phyloP scores from a whole-genome alignment of 2,888 invertebrate species.

The Pocota personata region DNA sequence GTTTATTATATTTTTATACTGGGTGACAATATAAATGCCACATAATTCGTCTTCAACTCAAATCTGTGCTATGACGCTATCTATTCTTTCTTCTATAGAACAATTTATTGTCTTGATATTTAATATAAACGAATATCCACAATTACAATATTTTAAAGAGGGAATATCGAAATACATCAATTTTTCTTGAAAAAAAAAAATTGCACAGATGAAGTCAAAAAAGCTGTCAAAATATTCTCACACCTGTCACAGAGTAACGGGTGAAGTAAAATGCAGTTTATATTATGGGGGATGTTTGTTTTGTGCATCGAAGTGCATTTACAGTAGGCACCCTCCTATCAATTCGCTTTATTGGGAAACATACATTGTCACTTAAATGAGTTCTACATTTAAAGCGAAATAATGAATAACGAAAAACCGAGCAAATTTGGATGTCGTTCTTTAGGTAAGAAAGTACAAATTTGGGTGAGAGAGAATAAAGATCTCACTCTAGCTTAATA shows the following conservation, averaged over 20 bases:
- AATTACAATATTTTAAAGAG: not conserved
- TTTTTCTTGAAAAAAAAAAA: slow-evolving; percentile 38
- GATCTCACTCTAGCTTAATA: no score
- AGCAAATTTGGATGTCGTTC: no score
- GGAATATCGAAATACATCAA: slow-evolving; percentile 24
- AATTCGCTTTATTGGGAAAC: no score
- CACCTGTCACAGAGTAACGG: slow-evolving; percentile 4
- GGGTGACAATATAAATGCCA: not conserved
- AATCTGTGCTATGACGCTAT: not conserved
- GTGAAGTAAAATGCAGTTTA: slow-evolving; percentile 17
- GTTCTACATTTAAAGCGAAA: no score
- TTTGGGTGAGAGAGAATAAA: no score
- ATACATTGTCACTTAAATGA: no score
- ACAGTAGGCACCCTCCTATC: no score
- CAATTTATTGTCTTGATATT: not conserved
- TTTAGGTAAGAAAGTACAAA: no score
- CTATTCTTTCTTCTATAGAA: not conserved
- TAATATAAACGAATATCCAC: slow-evolving; percentile 2
- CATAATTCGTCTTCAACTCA: not conserved
- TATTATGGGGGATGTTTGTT: not conserved
- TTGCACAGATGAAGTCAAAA: slow-evolving; percentile 23
- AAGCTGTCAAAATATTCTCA: slow-evolving; percentile 46
- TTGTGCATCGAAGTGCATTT: not conserved
- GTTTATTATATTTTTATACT: slow-evolving; percentile 24
- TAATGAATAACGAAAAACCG: no score